These are phyloP conservation scores for Drosophila grimshawi DNA, from an alignment of 1,140 invertebrate genomes.

Conservation along the genomic window DNA sequence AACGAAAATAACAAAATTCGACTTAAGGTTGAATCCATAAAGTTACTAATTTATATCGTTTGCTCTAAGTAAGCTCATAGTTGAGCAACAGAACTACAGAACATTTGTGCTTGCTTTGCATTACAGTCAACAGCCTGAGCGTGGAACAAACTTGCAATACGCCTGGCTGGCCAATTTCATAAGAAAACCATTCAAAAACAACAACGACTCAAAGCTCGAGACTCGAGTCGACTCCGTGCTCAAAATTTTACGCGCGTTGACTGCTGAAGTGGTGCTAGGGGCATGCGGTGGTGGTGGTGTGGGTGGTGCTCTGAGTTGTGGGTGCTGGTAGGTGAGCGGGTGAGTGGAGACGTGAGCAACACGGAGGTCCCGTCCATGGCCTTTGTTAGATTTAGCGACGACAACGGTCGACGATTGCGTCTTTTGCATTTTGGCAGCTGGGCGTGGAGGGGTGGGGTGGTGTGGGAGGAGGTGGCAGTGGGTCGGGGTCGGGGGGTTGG, in stretches of 20 bases:
- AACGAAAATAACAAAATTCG: not conserved
- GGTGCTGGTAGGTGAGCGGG: not conserved
- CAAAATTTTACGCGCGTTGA: constrained; percentile 80
- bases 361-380: constrained; percentile 54
- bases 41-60: not conserved
- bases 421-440: constrained; percentile 59
- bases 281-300: not conserved
- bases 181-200: constrained; percentile 23
- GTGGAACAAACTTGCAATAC: constrained; percentile 50
- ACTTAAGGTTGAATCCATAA: not conserved
- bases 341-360: not conserved
- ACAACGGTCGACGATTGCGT: constrained; percentile 47
- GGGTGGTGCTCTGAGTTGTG: too few relatives aligned
- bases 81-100: constrained; percentile 23
- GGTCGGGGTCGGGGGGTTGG: too few relatives aligned
- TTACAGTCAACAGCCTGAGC: constrained; percentile 43
- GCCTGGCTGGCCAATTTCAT: constrained; percentile 63
- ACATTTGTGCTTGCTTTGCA: constrained; percentile 44
- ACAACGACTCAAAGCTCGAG: constrained; percentile 4
- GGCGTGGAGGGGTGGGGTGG: too few relatives aligned
- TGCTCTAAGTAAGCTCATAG: not conserved
- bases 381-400: constrained; percentile 73
- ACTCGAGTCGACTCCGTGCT: constrained; percentile 51
- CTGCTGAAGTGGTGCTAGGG: constrained; percentile 55
- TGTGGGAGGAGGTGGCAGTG: not conserved